Conservation (phyloP, 2,113 vertebrate species). For the Gasterosteus nipponicus region DNA sequence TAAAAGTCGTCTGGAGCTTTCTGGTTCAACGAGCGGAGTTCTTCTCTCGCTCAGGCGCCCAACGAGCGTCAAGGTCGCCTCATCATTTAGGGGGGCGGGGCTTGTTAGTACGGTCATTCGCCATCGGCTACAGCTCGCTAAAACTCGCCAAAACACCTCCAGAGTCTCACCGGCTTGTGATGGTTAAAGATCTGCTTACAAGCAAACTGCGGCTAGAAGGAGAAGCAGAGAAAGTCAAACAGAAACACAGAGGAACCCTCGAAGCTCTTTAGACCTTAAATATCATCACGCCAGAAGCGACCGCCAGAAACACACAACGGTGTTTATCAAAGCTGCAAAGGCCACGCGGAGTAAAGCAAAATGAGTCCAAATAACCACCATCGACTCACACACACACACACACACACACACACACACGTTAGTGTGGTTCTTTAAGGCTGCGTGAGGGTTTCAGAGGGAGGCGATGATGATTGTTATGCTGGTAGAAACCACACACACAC, state of each 20-base stretch:
- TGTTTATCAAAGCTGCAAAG: neutral
- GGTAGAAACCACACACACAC: neutral
- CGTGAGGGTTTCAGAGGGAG: neutral
- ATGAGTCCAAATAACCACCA: slow-evolving; percentile 3
- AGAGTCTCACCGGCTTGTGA: neutral
- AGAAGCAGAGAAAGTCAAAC: slow-evolving; percentile 4
- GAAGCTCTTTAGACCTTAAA: slow-evolving; percentile 19
- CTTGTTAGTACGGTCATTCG: slow-evolving; percentile 15
- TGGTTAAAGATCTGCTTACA: neutral
- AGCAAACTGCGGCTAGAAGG: slow-evolving; percentile 18
- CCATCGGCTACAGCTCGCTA: slow-evolving; percentile 9
- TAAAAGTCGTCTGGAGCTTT: slow-evolving; percentile 24
- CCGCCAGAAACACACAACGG: slow-evolving; percentile 11
- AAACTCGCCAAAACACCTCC: slow-evolving; percentile 29
- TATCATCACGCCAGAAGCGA: neutral
- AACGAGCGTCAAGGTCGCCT: too few relatives aligned
- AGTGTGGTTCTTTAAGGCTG: slow-evolving; percentile 20
- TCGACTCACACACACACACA: neutral
- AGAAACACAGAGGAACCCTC: slow-evolving; percentile 18
- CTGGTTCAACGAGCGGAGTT: slow-evolving; percentile 22
- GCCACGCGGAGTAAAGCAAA: slow-evolving; percentile 7
- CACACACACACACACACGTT: neutral
- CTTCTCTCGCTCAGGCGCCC: slow-evolving; percentile 48
- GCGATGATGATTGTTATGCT: neutral
- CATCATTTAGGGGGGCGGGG: too few relatives aligned